These are phyloP conservation scores for Hyles vespertilio DNA, from an alignment of 1,140 invertebrate species.

Conservation along the genomic window DNA sequence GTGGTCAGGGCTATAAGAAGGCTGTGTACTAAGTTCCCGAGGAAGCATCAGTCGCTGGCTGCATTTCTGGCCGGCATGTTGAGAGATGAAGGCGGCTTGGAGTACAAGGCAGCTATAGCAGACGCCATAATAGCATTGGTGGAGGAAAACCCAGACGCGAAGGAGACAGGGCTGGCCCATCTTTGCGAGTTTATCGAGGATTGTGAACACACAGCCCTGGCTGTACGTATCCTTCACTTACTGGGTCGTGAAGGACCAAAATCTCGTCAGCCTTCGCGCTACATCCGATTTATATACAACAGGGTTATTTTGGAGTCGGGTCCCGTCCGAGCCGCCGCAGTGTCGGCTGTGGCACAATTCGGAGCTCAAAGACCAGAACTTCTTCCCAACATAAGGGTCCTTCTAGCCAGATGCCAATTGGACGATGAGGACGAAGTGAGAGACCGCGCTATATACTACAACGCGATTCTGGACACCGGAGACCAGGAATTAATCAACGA, in stretches of 20 bases:
- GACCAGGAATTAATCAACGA: constrained; percentile 84
- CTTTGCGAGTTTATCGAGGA: constrained; percentile 99
- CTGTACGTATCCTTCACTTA: constrained; percentile 98
- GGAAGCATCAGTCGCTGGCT: constrained; percentile 97
- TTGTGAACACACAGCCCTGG: constrained; percentile 97
- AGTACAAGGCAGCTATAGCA: constrained; percentile 99
- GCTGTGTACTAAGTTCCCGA: constrained; percentile 96
- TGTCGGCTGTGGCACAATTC: constrained; percentile 97
- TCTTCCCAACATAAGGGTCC: constrained; percentile 89
- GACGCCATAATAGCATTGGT: constrained; percentile 99
- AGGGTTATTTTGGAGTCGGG: constrained; percentile 98
- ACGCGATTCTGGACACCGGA: constrained; percentile 85
- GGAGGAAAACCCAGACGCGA: constrained; percentile 93
- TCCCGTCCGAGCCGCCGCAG: constrained; percentile 95
- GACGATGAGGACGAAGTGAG: constrained; percentile 99
- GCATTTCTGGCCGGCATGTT: constrained; percentile 98
- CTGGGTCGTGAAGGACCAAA: constrained; percentile 97
- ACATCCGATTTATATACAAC: constrained; percentile 99
- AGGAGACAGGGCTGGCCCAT: constrained; percentile 97
- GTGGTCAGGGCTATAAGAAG: constrained; percentile 94
- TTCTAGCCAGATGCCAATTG: constrained; percentile 92
- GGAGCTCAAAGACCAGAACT: constrained; percentile 96
- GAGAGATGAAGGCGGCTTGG: constrained; percentile 97
- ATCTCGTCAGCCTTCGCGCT: constrained; percentile 94
- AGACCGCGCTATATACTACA: constrained; percentile 98